These are phyloP conservation scores for Dinoponera quadriceps DNA, from an alignment of 1,140 invertebrate species.

Conservation along the genomic window DNA sequence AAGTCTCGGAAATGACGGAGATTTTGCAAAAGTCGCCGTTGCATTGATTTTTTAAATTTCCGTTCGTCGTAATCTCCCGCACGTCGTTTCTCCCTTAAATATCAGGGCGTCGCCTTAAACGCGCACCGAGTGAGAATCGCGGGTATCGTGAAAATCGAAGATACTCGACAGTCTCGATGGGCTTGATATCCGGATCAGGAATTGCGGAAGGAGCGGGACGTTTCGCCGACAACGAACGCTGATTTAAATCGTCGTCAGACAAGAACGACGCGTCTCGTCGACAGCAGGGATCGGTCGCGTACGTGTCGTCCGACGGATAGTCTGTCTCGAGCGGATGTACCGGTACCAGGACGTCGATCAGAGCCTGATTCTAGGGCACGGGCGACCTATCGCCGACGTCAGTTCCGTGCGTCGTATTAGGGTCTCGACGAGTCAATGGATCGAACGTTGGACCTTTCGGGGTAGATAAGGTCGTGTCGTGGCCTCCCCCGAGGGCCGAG, in stretches of 20 bases:
- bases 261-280: slow-evolving; percentile 5
- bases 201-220: not conserved
- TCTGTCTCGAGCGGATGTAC: slow-evolving; percentile 48
- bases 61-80: no score
- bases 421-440: slow-evolving; percentile 61
- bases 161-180: not conserved
- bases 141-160: not conserved
- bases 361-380: slow-evolving; percentile 49
- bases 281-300: slow-evolving; percentile 22
- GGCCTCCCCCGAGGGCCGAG: not conserved
- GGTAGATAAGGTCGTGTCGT: slow-evolving; percentile 59
- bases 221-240: slow-evolving; percentile 24
- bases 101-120: not conserved
- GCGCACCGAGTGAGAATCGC: not conserved
- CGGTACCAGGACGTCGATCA: slow-evolving; percentile 48
- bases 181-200: slow-evolving; percentile 25
- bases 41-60: no score
- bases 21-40: no score
- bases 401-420: slow-evolving; percentile 59
- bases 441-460: slow-evolving; percentile 57
- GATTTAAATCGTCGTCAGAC: slow-evolving; percentile 41
- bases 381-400: slow-evolving; percentile 51
- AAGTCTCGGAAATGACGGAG: no score
- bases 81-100: no score
- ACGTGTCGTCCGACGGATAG: slow-evolving; percentile 45